Conservation (phyloP, 2,113 vertebrate species). For the Eonycteris spelaea region DNA sequence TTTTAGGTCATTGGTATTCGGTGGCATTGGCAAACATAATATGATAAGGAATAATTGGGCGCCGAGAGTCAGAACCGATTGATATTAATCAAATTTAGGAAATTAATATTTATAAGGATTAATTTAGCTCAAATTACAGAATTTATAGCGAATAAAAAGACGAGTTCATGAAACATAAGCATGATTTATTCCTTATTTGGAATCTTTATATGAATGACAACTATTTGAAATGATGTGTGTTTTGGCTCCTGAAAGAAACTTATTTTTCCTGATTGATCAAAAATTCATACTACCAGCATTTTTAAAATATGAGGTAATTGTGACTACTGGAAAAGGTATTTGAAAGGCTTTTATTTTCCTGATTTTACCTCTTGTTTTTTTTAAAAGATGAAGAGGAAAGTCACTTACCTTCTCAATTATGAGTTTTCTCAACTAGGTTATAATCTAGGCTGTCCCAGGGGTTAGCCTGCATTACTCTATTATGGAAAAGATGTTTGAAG, state of each 20-base stretch:
- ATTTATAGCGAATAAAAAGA: conserved; percentile 18
- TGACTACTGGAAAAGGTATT: neutral
- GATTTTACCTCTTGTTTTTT: conserved; percentile 33
- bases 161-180: neutral
- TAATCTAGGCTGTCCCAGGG: neutral
- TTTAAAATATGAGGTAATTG: conserved; percentile 35
- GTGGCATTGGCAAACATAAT: neutral
- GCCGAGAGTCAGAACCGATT: neutral
- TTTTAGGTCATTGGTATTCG: neutral
- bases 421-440: neutral
- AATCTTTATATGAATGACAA: conserved; percentile 8
- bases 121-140: neutral
- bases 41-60: neutral
- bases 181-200: neutral
- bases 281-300: neutral
- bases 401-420: neutral
- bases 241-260: neutral
- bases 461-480: neutral
- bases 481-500: neutral
- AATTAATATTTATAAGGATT: neutral
- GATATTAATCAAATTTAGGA: neutral
- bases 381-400: neutral
- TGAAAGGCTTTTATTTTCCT: neutral
- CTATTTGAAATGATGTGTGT: neutral
- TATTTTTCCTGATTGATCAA: conserved; percentile 24